phyloP scores from a whole-genome alignment of 1,140 invertebrate species.

The Drosophila leontia region DNA sequence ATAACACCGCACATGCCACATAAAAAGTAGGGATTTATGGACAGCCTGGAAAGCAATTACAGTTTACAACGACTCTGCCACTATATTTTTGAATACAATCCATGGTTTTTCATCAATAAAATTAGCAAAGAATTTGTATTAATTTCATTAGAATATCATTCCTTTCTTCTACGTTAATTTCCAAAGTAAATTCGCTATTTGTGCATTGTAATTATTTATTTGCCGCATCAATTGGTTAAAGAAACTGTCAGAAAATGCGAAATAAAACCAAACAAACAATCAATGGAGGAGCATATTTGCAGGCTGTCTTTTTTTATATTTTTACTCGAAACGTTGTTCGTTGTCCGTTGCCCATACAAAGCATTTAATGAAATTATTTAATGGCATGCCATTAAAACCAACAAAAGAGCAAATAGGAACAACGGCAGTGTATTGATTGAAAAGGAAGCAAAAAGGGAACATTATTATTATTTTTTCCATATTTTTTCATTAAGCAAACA shows the following conservation, averaged over 20 bases:
- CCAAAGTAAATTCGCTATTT: slow-evolving; percentile 8
- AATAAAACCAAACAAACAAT: slow-evolving; percentile 55
- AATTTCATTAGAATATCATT: background rate
- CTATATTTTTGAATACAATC: background rate
- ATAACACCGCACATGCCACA: slow-evolving; percentile 10
- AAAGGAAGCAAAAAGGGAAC: slow-evolving; percentile 8
- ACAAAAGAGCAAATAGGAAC: slow-evolving; percentile 63
- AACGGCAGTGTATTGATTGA: slow-evolving; percentile 44
- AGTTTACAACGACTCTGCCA: slow-evolving; percentile 6
- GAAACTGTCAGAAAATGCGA: slow-evolving; percentile 44
- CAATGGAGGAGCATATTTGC: slow-evolving; percentile 61
- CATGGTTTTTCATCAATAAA: background rate
- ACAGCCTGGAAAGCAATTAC: slow-evolving; percentile 28
- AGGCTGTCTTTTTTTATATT: slow-evolving; percentile 11
- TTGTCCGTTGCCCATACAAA: slow-evolving; percentile 49
- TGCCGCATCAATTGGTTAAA: slow-evolving; percentile 41
- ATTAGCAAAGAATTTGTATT: background rate
- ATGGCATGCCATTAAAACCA: slow-evolving; percentile 79
- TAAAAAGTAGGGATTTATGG: slow-evolving; percentile 36
- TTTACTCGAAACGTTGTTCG: slow-evolving; percentile 36
- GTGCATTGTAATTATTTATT: slow-evolving; percentile 1
- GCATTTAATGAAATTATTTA: slow-evolving; percentile 81
- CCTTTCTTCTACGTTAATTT: slow-evolving; percentile 7
- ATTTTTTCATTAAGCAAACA: slow-evolving; percentile 47
- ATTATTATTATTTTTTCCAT: slow-evolving; percentile 49